Evolutionary conservation across 2,113 vertebrate species (phyloP).

Genomic region (Nyctibius bracteatus): DNA sequence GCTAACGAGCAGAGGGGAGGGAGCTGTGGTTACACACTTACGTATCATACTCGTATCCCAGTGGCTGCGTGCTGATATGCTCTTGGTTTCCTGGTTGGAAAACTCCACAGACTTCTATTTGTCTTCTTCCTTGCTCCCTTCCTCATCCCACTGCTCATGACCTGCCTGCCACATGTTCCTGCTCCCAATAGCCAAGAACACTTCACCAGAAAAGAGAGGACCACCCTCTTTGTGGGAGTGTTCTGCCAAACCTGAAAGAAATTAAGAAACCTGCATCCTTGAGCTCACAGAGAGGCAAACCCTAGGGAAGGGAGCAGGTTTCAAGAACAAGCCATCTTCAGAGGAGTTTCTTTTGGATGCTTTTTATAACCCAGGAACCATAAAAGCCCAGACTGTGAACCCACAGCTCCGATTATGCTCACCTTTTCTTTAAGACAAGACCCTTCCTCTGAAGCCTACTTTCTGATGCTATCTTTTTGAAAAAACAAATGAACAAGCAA

Average conservation of each 20-base stretch:
- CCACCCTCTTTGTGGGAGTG: neutral
- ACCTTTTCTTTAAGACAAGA: neutral
- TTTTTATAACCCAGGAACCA: neutral
- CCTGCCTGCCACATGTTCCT: neutral
- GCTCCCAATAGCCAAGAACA: neutral
- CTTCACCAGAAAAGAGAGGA: neutral
- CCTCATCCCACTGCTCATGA: neutral
- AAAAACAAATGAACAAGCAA: neutral
- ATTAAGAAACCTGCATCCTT: neutral
- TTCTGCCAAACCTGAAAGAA: neutral
- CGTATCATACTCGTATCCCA: neutral
- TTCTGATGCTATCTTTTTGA: neutral
- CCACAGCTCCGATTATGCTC: neutral
- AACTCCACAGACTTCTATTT: neutral
- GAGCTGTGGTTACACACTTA: slow-evolving; percentile 14
- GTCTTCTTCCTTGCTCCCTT: neutral
- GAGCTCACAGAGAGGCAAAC: neutral
- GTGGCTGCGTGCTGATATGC: neutral
- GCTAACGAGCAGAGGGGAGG: neutral
- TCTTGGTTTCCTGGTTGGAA: slow-evolving; percentile 48
- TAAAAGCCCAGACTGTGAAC: neutral
- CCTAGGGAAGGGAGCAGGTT: neutral
- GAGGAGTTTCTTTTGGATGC: neutral
- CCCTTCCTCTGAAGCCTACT: neutral
- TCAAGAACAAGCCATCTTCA: neutral